Percentiles rank a stretch among this genome's conserved stretches.
Conservation (phyloP, 2,888 invertebrate species). For the Euplagia quadripunctaria region DNA sequence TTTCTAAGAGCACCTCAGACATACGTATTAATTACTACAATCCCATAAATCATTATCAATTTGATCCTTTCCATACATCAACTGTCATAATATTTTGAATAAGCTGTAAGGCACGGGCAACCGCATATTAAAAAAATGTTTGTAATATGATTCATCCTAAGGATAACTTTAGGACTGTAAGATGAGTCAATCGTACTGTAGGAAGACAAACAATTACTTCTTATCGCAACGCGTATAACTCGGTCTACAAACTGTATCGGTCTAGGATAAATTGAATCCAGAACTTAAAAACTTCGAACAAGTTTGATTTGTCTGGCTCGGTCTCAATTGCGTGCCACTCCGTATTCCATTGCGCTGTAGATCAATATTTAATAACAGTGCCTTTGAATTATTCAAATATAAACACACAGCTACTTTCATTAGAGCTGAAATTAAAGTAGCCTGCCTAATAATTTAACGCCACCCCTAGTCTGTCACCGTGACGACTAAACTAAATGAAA, state of each 20-base stretch:
- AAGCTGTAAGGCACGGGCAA: background rate
- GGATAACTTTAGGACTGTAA: background rate
- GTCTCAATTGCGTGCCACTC: background rate
- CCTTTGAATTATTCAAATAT: conserved; percentile 5
- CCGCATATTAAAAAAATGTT: background rate
- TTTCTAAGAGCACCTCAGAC: background rate
- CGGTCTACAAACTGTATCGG: background rate
- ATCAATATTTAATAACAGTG: conserved; percentile 7
- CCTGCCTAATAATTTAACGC: conserved; percentile 16
- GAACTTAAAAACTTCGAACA: background rate
- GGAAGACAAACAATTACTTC: background rate
- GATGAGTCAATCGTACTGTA: conserved; percentile 1
- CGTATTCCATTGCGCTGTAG: background rate
- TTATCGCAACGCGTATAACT: background rate
- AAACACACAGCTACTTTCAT: background rate
- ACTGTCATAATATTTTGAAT: background rate
- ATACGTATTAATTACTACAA: no score
- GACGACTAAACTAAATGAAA: conserved; percentile 22
- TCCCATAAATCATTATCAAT: no score
- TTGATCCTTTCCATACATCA: background rate
- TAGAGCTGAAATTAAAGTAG: background rate
- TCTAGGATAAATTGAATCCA: background rate
- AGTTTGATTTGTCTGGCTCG: conserved; percentile 12
- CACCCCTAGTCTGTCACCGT: conserved; percentile 6
- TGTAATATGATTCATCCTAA: background rate